Base-by-base conservation (phyloP, 1,140 invertebrate genomes). In the Linepithema humile region DNA sequence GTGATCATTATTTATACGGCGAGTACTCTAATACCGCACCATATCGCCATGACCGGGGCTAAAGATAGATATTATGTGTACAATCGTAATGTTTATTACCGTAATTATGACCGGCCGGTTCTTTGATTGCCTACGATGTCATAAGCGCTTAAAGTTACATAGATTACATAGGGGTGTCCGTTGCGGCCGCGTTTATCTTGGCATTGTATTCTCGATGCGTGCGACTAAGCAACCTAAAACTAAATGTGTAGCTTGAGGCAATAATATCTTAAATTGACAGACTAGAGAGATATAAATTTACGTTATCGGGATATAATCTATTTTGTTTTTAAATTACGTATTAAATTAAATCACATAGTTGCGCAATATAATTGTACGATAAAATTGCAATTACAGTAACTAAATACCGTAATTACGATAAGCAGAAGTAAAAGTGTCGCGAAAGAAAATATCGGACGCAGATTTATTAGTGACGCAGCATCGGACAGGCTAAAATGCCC, bases 1-100 rank as follows among this genome's bases (percentile, higher is more conserved):
- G 89, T 75, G 74, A 69, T 82, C 85, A 89, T 90, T 84, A 85
- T 59, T 89, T 86, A 88, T 88, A 53, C 50, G 53, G 26, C 4
- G 53, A 59, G 73, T 85, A 82, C 84, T 69, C 84, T 88, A 89
- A 88, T 89, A 84, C 85, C 64, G 74, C 65, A 55, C 69, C 59
- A 40, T 88, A 85, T 88, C 86, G 84, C 87, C 87, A 72, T 85
- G 84, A 88, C 78, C 78, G 70, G 57, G 38, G 59, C 82, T 80
- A 80, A 78, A 80, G 75, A 80, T 80, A 80, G 75, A 80, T 80
- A 80, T 80, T 80, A 80, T 80, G 64, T 80, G 64, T 80, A 80
- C 75, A 80, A 80, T 80, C 75, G 75, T 80, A 80, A 80, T 80
- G 75, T 80, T 80, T 80, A 80, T 80, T 80, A 70, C 75, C 48